Evolutionary conservation across 2,888 invertebrate species (phyloP), one percentile per base, ranked within the genome.

Genomic region (Callyntrura sp.): DNA sequence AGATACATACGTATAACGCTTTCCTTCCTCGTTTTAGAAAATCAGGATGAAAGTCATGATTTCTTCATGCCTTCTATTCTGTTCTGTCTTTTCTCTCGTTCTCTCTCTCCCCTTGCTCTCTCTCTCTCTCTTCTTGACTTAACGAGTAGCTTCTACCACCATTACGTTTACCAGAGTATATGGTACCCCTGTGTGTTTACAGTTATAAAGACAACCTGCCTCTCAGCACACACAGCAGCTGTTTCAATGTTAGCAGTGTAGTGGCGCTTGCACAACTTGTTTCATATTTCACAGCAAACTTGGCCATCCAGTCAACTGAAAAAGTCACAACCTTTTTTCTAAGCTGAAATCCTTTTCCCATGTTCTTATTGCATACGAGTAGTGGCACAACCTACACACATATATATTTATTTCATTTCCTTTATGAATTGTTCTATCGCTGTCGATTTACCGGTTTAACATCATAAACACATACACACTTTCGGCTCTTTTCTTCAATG

Each of bases 281-380:
- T 79, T 79, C 79, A 79, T 79, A 79, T 79, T 79, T 79, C 79
- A 79, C 57, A 60, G 82, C 48, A 88, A 81, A 76, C 82, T 88
- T 86, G 48, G 79, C 79, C 78, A 78, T 25, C 83, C 83, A 83
- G 25, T 79, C 85, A 85, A 79, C 65, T 79, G 84, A 51, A 81
- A n/a, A 85, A 84, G 81, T 85, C 85, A 79, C 62, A 81, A 84
- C 70, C 79, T 85, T 79, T 88, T 45, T 55, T 73, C 25, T 73
- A 20, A 20, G 17, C 11, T 70, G 20, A 35, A 9, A 43, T 20
- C 11, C 20, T 60, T 12, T 60, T 60, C 8, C 6, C 43, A 60
- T 55, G 11, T 51, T n/a, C 48, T 20, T 17, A 6, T 28, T 73
- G 43, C 17, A 23, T 76, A n/a, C 35, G 6, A 28, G 35, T 9